A percentile compares a stretch with the other conserved stretches of the same genome.
These are phyloP conservation scores for Colostygia pectinataria DNA, from an alignment of 2,888 invertebrate species.

Conservation along the genomic window DNA sequence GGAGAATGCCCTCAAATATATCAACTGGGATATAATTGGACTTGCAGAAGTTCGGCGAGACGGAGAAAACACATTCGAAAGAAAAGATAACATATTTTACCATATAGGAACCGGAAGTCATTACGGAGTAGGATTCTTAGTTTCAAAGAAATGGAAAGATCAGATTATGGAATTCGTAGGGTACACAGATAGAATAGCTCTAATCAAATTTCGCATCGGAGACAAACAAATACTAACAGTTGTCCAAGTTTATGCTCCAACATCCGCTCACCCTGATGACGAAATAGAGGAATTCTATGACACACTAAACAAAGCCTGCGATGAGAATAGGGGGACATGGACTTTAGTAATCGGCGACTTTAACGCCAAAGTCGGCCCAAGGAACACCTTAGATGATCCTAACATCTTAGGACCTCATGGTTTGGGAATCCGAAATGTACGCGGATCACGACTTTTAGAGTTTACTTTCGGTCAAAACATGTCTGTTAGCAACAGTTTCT, in stretches of 20 bases:
- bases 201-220: conserved; percentile 1
- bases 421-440: not conserved
- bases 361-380: no score
- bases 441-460: not conserved
- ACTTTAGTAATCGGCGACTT: no score
- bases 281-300: conserved; percentile 16
- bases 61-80: no score
- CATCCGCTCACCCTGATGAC: conserved; percentile 5
- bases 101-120: not conserved
- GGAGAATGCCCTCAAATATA: no score
- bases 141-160: conserved; percentile 12
- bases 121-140: conserved; percentile 17
- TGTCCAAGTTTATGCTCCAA: conserved; percentile 12
- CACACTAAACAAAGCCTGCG: not conserved
- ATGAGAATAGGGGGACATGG: not conserved
- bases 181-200: conserved; percentile 11
- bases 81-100: no score
- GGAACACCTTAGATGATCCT: not conserved
- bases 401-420: not conserved
- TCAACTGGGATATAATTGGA: no score
- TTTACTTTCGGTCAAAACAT: not conserved
- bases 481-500: no score
- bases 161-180: conserved; percentile 11
- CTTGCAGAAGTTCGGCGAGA: no score
- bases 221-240: not conserved